Evolutionary conservation across 2,797 vertebrate species (phyloP).

Genomic region (Xerus rutilus): DNA sequence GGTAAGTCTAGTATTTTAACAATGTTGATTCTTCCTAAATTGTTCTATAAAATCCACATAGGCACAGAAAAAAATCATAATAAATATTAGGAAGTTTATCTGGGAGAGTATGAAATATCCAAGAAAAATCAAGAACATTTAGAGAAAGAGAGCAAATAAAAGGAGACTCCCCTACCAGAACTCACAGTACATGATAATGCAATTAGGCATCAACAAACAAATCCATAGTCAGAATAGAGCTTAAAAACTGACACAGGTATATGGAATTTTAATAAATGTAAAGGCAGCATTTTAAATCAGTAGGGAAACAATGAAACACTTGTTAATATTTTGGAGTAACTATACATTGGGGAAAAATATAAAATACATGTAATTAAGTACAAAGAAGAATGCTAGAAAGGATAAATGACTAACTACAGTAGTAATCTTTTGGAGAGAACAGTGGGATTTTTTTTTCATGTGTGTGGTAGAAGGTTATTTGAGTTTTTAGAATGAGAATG

Average conservation of each 20-base stretch:
- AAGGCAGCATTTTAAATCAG: conserved; percentile 37
- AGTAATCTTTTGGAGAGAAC: neutral
- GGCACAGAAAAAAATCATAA: neutral
- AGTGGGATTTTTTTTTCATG: neutral
- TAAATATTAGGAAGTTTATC: conserved; percentile 6
- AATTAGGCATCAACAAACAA: conserved; percentile 25
- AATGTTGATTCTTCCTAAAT: neutral
- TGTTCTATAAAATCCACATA: conserved; percentile 23
- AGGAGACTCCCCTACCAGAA: neutral
- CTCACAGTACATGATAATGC: neutral
- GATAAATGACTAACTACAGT: neutral
- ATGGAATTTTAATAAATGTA: conserved; percentile 23
- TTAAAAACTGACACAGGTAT: conserved; percentile 10
- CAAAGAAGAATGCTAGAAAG: neutral
- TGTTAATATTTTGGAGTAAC: neutral
- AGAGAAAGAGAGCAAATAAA: neutral
- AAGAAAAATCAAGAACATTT: conserved; percentile 23
- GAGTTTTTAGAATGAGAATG: conserved; percentile 43
- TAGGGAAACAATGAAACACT: neutral
- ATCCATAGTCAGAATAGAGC: neutral
- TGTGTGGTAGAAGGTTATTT: neutral
- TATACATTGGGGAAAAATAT: conserved; percentile 16
- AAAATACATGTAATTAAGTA: neutral
- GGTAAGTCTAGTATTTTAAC: neutral
- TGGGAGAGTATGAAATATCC: neutral